Conservation (phyloP, 1,140 invertebrate species). For the fruit fly (Drosophila melanogaster) region DNA sequence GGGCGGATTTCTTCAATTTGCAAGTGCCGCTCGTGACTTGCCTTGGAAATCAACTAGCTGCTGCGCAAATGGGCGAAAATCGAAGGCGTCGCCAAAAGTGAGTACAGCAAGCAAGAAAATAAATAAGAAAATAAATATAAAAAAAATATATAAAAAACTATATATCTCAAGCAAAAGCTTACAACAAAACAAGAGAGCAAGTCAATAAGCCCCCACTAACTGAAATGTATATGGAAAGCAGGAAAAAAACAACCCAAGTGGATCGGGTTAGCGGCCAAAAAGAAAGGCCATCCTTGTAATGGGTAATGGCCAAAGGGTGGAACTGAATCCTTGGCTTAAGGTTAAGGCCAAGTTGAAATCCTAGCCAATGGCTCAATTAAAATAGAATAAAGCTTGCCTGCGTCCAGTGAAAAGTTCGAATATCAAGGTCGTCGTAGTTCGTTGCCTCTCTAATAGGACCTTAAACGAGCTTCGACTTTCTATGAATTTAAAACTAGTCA, state of each 20-base stretch:
- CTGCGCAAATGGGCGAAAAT: slow-evolving; percentile 50
- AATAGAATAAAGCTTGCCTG: background rate
- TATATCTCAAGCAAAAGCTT: slow-evolving; percentile 6
- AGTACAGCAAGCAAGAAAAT: slow-evolving; percentile 21
- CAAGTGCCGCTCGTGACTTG: slow-evolving; percentile 77
- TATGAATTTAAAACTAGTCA: no score
- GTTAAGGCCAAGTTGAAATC: background rate
- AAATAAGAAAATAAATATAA: background rate
- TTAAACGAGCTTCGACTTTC: no score
- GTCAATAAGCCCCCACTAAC: background rate
- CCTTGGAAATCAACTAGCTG: slow-evolving; percentile 66
- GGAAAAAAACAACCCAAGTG: background rate
- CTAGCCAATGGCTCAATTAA: background rate
- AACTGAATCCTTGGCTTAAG: background rate
- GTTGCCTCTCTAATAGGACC: no score
- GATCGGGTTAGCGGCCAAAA: background rate
- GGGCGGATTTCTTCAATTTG: slow-evolving; percentile 63
- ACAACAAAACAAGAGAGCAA: slow-evolving; percentile 1
- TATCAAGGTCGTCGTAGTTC: slow-evolving; percentile 12
- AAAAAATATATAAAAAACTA: no score
- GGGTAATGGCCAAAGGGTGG: background rate
- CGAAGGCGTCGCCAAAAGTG: slow-evolving; percentile 45
- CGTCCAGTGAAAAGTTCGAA: background rate
- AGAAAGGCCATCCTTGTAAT: background rate
- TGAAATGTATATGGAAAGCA: slow-evolving; percentile 4